Conservation (phyloP, 2,888 invertebrate species). For the Drosophila histrio region DNA sequence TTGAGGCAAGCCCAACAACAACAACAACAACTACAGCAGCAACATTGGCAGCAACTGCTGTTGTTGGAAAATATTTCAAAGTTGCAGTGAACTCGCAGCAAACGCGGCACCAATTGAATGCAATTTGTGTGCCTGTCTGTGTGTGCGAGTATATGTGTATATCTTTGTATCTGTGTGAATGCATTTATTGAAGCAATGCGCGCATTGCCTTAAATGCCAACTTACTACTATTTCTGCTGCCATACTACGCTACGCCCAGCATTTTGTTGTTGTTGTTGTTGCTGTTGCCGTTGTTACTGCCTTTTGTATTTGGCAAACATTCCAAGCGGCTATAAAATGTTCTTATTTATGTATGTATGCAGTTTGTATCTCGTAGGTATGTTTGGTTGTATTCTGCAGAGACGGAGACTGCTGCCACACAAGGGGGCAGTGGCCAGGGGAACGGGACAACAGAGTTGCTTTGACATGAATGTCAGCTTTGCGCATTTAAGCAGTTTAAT, state of each 20-base stretch:
- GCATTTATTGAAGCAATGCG: slow-evolving; percentile 80
- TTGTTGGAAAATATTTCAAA: slow-evolving; percentile 79
- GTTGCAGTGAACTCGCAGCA: slow-evolving; percentile 78
- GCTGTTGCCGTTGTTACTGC: slow-evolving; percentile 32
- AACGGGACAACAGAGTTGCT: slow-evolving; percentile 54
- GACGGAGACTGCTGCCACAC: neutral
- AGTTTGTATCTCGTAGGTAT: slow-evolving; percentile 7
- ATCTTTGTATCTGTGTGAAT: slow-evolving; percentile 37
- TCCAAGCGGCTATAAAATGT: slow-evolving; percentile 77
- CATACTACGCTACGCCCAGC: slow-evolving; percentile 68
- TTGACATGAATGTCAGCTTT: slow-evolving; percentile 82
- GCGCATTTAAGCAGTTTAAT: slow-evolving; percentile 81
- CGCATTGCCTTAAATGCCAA: slow-evolving; percentile 80
- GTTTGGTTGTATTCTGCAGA: slow-evolving; percentile 38
- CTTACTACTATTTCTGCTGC: slow-evolving; percentile 68
- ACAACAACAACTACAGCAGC: slow-evolving; percentile 40
- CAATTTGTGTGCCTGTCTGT: slow-evolving; percentile 62
- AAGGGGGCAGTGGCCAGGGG: neutral
- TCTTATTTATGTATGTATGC: slow-evolving; percentile 74
- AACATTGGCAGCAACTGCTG: slow-evolving; percentile 49
- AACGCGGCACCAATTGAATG: slow-evolving; percentile 79
- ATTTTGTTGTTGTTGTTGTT: slow-evolving; percentile 38
- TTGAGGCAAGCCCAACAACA: slow-evolving; percentile 70
- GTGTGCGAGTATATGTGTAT: slow-evolving; percentile 29
- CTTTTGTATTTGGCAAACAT: slow-evolving; percentile 68